Conservation (phyloP, 1,140 invertebrate genomes). For the Drosophila equinoxialis region DNA sequence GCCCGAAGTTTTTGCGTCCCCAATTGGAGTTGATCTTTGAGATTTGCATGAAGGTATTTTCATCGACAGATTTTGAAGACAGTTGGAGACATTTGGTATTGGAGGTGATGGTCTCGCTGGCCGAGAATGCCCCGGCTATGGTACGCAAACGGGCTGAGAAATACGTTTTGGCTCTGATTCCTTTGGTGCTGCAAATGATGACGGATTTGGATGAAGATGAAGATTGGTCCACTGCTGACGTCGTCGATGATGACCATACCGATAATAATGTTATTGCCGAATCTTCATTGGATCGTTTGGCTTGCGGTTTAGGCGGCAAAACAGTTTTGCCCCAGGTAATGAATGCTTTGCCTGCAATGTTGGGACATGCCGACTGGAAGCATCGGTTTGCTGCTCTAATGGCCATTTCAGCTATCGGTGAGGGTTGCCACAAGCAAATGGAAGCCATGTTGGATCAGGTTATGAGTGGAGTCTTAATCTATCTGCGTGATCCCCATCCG, state of each 20-base stretch:
- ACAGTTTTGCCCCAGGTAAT: constrained; percentile 95
- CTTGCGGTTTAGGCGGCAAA: constrained; percentile 98
- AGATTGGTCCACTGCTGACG: constrained; percentile 91
- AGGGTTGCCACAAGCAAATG: constrained; percentile 99
- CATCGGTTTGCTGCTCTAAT: constrained; percentile 97
- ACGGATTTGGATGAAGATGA: constrained; percentile 91
- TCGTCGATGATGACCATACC: constrained; percentile 93
- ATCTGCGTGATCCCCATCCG: constrained; percentile 89
- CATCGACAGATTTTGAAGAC: constrained; percentile 90
- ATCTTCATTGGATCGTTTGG: constrained; percentile 97
- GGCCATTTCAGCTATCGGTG: constrained; percentile 98
- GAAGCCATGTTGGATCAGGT: constrained; percentile 95
- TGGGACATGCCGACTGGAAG: constrained; percentile 92
- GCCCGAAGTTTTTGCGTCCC: constrained; percentile 95
- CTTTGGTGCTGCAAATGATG: constrained; percentile 96
- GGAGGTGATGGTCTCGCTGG: constrained; percentile 96
- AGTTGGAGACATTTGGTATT: constrained; percentile 95
- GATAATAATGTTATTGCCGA: constrained; percentile 98
- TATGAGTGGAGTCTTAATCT: constrained; percentile 94
- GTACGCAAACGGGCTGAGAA: constrained; percentile 94
- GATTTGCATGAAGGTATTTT: constrained; percentile 94
- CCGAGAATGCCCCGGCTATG: constrained; percentile 97
- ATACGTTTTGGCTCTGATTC: constrained; percentile 91
- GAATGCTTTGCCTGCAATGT: constrained; percentile 93
- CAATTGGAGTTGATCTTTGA: constrained; percentile 94